These are phyloP conservation scores for Orchesella cincta DNA, from an alignment of 1,140 invertebrate species.

Conservation along the genomic window DNA sequence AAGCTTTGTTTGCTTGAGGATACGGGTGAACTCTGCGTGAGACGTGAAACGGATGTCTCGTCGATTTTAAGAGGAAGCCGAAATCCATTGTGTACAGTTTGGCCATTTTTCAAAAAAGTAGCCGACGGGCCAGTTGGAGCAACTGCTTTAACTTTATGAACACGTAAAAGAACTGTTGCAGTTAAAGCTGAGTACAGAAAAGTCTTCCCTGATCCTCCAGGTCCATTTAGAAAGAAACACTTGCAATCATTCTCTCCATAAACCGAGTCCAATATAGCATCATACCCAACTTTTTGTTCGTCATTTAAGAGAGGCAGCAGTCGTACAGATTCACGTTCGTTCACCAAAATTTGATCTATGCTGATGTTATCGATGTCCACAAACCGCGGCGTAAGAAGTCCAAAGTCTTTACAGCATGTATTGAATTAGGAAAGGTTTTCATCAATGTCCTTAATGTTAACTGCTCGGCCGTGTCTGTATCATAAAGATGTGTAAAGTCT, in stretches of 20 bases:
- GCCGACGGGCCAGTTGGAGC: conserved; percentile 62
- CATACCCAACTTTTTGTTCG: conserved; percentile 32
- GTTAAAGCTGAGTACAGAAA: conserved; percentile 52
- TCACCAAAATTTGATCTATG: not conserved
- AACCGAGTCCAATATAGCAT: conserved; percentile 46
- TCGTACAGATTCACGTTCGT: too few species aligned
- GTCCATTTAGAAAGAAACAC: conserved; percentile 40
- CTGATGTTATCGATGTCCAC: not conserved
- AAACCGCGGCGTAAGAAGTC: not conserved
- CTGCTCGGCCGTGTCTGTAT: not conserved
- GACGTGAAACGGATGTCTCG: conserved; percentile 49
- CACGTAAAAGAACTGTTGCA: conserved; percentile 47
- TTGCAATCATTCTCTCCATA: conserved; percentile 25
- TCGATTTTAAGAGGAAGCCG: conserved; percentile 54
- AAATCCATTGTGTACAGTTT: conserved; percentile 60
- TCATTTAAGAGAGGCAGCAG: conserved; percentile 27
- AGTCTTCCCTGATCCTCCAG: conserved; percentile 48
- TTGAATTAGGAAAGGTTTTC: not conserved
- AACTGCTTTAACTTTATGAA: conserved; percentile 55
- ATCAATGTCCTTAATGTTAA: not conserved
- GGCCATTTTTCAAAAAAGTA: conserved; percentile 58
- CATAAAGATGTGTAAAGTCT: conserved; percentile 45
- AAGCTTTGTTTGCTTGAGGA: conserved; percentile 52
- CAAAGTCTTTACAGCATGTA: not conserved
- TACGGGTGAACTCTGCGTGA: conserved; percentile 45